phyloP scores from a whole-genome alignment of 2,888 invertebrate genomes.

The Xylota segnis region DNA sequence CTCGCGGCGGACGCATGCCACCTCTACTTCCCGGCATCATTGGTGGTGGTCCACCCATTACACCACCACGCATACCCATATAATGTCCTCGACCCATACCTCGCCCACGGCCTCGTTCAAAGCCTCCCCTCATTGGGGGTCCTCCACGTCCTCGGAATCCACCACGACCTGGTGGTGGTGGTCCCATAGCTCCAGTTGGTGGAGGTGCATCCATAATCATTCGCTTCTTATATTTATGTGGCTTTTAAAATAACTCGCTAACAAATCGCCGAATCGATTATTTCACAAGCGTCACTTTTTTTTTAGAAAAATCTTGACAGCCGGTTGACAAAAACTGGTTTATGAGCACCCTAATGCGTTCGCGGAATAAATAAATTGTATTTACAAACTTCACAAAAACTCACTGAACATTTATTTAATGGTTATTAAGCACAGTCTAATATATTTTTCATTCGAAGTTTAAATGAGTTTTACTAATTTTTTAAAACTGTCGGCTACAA shows the following conservation, averaged over 20 bases:
- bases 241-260: conserved; percentile 4
- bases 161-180: conserved; percentile 81
- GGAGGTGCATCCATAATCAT: conserved; percentile 78
- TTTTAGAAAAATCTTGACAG: conserved; percentile 27
- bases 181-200: conserved; percentile 78
- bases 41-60: conserved; percentile 77
- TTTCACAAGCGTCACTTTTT: conserved; percentile 49
- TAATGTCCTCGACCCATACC: conserved; percentile 84
- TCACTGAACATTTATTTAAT: conserved; percentile 28
- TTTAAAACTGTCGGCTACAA: conserved; percentile 14
- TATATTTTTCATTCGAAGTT: background rate
- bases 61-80: conserved; percentile 82
- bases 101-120: conserved; percentile 83
- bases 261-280: background rate
- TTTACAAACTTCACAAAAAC: conserved; percentile 31
- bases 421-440: conserved; percentile 5
- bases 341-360: background rate
- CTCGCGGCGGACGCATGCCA: conserved; percentile 82
- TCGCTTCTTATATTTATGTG: conserved; percentile 1
- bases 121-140: conserved; percentile 82
- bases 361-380: background rate
- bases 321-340: conserved; percentile 31
- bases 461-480: background rate
- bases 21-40: conserved; percentile 82
- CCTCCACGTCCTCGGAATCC: conserved; percentile 82